Conservation (phyloP, 2,888 invertebrate genomes). For the Drosophila neutralis region DNA sequence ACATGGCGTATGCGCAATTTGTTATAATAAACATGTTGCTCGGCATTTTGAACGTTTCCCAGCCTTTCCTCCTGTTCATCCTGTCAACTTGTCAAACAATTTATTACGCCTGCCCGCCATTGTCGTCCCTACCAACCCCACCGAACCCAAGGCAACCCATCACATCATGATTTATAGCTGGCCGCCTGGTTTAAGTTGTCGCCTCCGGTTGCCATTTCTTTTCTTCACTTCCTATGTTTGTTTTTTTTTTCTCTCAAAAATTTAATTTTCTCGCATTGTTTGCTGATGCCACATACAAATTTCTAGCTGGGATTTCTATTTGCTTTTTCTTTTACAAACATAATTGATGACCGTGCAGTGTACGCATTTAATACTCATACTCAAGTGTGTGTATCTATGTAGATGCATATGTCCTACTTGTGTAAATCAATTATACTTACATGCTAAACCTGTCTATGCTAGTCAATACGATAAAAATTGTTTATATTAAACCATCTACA, state of each 20-base stretch:
- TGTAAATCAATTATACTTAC: background rate
- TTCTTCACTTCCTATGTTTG: conserved; percentile 3
- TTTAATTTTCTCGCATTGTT: conserved; percentile 59
- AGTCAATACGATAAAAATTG: background rate
- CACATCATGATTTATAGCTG: conserved; percentile 72
- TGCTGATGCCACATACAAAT: conserved; percentile 36
- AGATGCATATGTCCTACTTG: background rate
- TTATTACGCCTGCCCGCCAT: conserved; percentile 60
- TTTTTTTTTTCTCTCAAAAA: conserved; percentile 31
- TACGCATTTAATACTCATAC: conserved; percentile 22
- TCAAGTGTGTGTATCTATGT: conserved; percentile 4
- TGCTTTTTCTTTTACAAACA: conserved; percentile 12
- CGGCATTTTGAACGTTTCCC: conserved; percentile 41
- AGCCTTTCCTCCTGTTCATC: conserved; percentile 32
- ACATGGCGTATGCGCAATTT: conserved; percentile 78
- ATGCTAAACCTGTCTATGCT: background rate
- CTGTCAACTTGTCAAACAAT: conserved; percentile 78
- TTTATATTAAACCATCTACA: background rate
- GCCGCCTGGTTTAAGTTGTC: conserved; percentile 62
- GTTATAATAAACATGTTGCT: conserved; percentile 79
- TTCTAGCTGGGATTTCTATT: conserved; percentile 24
- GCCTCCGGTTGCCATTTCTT: conserved; percentile 36
- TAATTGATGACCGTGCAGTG: conserved; percentile 49
- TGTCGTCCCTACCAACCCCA: background rate
- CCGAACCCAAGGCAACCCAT: conserved; percentile 22